A percentile compares a stretch with the other conserved stretches of the same genome.
Conservation (phyloP, 2,888 invertebrate species). For the Spilosoma lubricipeda region DNA sequence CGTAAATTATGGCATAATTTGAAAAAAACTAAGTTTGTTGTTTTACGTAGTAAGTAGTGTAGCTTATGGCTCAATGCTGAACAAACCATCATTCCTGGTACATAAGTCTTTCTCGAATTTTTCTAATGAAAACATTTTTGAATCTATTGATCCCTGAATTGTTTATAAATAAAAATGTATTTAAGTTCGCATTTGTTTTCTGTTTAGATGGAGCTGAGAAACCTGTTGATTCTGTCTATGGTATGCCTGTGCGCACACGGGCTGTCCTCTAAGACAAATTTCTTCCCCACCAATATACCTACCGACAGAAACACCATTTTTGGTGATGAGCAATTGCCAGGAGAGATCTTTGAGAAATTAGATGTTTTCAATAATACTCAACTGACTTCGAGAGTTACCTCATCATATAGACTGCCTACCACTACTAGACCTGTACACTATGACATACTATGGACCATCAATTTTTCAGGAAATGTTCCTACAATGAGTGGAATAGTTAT, state of each 20-base stretch:
- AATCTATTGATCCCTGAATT: neutral
- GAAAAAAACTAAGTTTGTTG: neutral
- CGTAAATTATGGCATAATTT: neutral
- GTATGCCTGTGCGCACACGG: constrained; percentile 60
- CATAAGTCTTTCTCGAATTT: no score
- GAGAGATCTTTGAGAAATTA: constrained; percentile 70
- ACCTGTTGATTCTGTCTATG: constrained; percentile 58
- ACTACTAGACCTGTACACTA: constrained; percentile 84
- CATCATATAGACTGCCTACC: constrained; percentile 78
- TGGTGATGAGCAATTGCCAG: constrained; percentile 72
- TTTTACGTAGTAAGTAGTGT: neutral
- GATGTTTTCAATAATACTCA: constrained; percentile 41
- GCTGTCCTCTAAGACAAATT: constrained; percentile 44
- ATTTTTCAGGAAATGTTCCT: constrained; percentile 65
- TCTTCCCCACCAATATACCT: constrained; percentile 27
- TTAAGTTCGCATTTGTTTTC: neutral
- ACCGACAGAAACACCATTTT: constrained; percentile 73
- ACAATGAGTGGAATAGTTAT: constrained; percentile 75
- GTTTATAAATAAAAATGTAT: neutral
- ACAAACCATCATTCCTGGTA: neutral
- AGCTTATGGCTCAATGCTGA: neutral
- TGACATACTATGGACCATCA: constrained; percentile 77
- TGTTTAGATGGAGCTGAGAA: constrained; percentile 73
- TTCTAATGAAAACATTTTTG: neutral
- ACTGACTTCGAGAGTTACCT: constrained; percentile 36